Conservation (phyloP, 92 coral and sea anemone genomes). For the Plumapathes pennacea region DNA sequence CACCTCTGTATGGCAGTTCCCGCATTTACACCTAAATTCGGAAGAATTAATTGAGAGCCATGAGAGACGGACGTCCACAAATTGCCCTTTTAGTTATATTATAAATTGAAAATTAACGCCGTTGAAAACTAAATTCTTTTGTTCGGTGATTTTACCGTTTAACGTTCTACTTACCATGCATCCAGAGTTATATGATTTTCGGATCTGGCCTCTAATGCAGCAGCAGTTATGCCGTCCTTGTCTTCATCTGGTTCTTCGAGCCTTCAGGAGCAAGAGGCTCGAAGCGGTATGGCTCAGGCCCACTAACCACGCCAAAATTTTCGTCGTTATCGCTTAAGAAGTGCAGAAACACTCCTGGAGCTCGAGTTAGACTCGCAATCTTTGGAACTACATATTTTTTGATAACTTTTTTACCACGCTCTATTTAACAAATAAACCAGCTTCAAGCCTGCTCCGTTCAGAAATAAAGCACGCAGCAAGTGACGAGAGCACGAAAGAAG, state of each 20-base stretch:
- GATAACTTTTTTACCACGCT: no score
- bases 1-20: no score
- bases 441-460: no score
- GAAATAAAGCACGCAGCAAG: no score
- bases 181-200: slow-evolving; percentile 13
- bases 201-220: slow-evolving; percentile 20
- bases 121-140: slow-evolving; percentile 5
- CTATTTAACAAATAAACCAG: no score
- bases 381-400: slow-evolving; percentile 6
- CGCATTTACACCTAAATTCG: slow-evolving; percentile 23
- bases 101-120: no score
- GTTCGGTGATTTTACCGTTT: not conserved
- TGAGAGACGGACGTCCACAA: no score
- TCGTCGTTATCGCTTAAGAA: slow-evolving; percentile 18
- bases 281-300: slow-evolving; percentile 31
- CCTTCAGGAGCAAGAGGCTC: slow-evolving; percentile 18
- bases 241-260: slow-evolving; percentile 18
- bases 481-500: no score
- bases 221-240: slow-evolving; percentile 32
- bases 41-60: slow-evolving; percentile 1
- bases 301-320: slow-evolving; percentile 16
- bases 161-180: slow-evolving; percentile 25
- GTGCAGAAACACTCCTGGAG: slow-evolving; percentile 15
- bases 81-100: no score
- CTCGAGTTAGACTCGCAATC: slow-evolving; percentile 12